A percentile compares a stretch with the other conserved stretches of the same genome.
phyloP scores from a whole-genome alignment of 2,113 vertebrate genomes.

The Hypanus sabinus region DNA sequence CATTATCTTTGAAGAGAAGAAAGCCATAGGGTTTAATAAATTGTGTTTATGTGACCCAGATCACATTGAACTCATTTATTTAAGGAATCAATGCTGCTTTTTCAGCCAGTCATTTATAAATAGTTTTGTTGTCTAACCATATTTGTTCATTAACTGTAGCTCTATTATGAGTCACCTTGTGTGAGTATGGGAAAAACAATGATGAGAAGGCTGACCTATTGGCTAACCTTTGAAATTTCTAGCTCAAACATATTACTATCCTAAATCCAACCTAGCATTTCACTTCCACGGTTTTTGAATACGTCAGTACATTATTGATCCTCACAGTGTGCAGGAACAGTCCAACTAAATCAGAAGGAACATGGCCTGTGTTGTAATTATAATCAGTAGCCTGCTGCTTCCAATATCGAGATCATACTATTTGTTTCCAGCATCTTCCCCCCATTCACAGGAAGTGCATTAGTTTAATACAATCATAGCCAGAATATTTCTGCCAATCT shows the following conservation, averaged over 20 bases:
- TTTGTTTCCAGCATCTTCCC: not conserved
- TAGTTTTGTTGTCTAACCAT: slow-evolving; percentile 20
- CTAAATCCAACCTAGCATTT: not conserved
- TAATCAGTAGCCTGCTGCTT: not conserved
- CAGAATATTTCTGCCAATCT: not conserved
- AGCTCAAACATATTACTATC: not conserved
- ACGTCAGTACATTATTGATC: not conserved
- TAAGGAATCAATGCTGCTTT: not conserved
- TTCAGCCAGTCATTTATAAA: slow-evolving; percentile 8
- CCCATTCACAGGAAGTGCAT: not conserved
- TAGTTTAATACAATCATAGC: not conserved
- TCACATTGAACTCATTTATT: slow-evolving; percentile 10
- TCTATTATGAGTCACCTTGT: slow-evolving; percentile 14
- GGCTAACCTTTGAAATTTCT: slow-evolving; percentile 15
- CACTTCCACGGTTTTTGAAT: not conserved
- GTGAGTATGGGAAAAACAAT: not conserved
- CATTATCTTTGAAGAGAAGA: not conserved
- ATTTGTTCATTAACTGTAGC: slow-evolving; percentile 27
- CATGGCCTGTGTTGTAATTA: not conserved
- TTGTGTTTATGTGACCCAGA: not conserved
- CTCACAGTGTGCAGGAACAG: too few relatives aligned
- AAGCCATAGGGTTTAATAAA: not conserved
- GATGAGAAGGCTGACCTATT: not conserved
- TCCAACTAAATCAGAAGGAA: not conserved
- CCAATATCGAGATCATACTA: not conserved